These are phyloP conservation scores for Sebastiscus tertius DNA, from an alignment of 2,797 vertebrate species.

Conservation along the genomic window DNA sequence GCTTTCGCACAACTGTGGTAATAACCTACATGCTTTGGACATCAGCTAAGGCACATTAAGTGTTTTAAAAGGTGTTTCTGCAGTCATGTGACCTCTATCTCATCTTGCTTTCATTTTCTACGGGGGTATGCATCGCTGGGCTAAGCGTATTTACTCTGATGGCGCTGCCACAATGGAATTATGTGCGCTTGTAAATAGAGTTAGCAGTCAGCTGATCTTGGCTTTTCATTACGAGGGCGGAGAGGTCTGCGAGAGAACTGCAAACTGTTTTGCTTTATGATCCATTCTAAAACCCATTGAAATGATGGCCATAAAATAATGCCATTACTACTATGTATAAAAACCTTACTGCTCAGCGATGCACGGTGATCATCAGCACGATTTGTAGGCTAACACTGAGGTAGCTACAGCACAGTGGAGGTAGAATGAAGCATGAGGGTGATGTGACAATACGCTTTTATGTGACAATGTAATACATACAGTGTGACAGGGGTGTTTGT, in stretches of 20 bases:
- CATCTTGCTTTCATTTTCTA: conserved; percentile 80
- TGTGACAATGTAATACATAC: conserved; percentile 59
- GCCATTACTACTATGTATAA: conserved; percentile 91
- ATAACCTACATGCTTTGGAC: conserved; percentile 86
- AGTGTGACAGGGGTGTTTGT: conserved; percentile 40
- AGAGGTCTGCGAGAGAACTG: conserved; percentile 74
- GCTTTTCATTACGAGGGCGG: conserved; percentile 81
- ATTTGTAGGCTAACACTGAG: conserved; percentile 74
- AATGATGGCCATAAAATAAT: conserved; percentile 95
- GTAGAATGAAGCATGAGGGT: conserved; percentile 60
- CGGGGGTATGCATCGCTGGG: conserved; percentile 76
- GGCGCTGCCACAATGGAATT: conserved; percentile 81
- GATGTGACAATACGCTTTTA: conserved; percentile 57
- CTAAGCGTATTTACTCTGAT: conserved; percentile 79
- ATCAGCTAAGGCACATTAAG: conserved; percentile 89
- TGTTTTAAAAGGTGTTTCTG: conserved; percentile 87
- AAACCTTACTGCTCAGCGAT: conserved; percentile 93
- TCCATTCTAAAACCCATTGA: conserved; percentile 93
- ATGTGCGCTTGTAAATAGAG: conserved; percentile 90
- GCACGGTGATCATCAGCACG: conserved; percentile 90
- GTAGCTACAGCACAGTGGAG: conserved; percentile 41
- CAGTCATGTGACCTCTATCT: conserved; percentile 81
- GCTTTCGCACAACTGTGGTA: conserved; percentile 83
- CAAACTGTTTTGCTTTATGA: conserved; percentile 94
- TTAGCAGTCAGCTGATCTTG: conserved; percentile 86